A percentile compares a stretch with the other conserved stretches of the same genome.
Evolutionary conservation across 2,113 vertebrate species (phyloP).

Genomic region (Pterocles gutturalis): DNA sequence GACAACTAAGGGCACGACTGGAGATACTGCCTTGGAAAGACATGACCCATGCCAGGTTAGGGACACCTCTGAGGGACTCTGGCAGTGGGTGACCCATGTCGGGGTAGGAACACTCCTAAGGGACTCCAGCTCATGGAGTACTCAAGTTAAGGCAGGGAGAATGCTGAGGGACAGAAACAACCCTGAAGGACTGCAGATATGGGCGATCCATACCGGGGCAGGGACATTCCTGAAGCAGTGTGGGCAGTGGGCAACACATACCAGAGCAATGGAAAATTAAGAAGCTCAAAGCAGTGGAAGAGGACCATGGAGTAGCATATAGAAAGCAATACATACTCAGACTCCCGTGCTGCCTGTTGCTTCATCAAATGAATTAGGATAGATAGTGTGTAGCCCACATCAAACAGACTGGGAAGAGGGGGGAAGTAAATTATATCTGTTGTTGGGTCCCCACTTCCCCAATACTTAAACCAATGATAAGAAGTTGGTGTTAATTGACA

Average conservation of each 20-base stretch:
- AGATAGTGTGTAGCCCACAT: not conserved
- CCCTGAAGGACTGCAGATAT: not conserved
- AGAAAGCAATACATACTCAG: not conserved
- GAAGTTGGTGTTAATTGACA: not conserved
- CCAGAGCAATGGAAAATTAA: not conserved
- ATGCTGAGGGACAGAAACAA: not conserved
- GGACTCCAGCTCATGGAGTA: not conserved
- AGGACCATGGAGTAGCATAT: not conserved
- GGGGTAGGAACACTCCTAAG: not conserved
- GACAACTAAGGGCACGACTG: not conserved
- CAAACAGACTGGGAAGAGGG: not conserved
- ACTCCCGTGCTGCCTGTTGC: not conserved
- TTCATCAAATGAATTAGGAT: not conserved
- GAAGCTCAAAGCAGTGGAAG: not conserved
- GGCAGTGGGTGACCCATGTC: not conserved
- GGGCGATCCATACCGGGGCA: rapidly evolving
- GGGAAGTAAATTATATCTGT: not conserved
- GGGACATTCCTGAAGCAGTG: not conserved
- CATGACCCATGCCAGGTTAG: rapidly evolving
- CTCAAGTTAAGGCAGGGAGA: rapidly evolving
- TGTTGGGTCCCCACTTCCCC: rapidly evolving
- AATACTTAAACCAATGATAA: not conserved
- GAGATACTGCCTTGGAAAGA: not conserved
- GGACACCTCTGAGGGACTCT: rapidly evolving
- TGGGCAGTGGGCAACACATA: rapidly evolving